A percentile compares a stretch with the other conserved stretches of the same genome.
Evolutionary conservation across 1,140 invertebrate genomes (phyloP).

Genomic region (Periplaneta americana): DNA sequence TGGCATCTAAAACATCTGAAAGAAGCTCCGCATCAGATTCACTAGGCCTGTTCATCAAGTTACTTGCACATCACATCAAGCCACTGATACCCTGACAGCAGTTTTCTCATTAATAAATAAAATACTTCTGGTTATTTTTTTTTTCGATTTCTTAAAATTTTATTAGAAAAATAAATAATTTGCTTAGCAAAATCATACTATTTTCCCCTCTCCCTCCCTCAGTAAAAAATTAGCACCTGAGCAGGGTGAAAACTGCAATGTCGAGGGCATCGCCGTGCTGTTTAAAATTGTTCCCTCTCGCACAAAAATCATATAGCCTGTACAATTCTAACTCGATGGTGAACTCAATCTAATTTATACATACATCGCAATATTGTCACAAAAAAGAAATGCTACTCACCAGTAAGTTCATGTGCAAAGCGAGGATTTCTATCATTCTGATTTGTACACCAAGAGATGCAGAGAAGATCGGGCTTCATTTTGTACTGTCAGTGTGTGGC

Average conservation of each 20-base stretch:
- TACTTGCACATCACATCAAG: neutral
- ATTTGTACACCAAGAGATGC: neutral
- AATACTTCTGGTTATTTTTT: neutral
- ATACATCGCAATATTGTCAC: neutral
- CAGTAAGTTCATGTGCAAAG: neutral
- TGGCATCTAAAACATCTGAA: no score
- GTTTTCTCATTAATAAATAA: neutral
- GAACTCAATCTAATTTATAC: neutral
- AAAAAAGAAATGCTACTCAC: neutral
- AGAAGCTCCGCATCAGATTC: no score
- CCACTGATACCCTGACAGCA: neutral
- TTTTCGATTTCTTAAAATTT: neutral
- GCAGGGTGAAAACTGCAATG: neutral
- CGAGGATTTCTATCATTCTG: neutral
- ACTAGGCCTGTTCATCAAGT: no score
- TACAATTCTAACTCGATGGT: neutral
- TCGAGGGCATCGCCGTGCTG: neutral
- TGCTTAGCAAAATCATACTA: neutral
- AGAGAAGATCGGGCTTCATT: neutral
- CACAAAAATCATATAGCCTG: neutral
- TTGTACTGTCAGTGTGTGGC: neutral
- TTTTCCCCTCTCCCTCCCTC: neutral
- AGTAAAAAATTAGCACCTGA: neutral
- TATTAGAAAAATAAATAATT: neutral
- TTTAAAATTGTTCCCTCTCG: neutral